Conservation (phyloP, 2,888 invertebrate genomes). For the Nephrotoma guestfalica region DNA sequence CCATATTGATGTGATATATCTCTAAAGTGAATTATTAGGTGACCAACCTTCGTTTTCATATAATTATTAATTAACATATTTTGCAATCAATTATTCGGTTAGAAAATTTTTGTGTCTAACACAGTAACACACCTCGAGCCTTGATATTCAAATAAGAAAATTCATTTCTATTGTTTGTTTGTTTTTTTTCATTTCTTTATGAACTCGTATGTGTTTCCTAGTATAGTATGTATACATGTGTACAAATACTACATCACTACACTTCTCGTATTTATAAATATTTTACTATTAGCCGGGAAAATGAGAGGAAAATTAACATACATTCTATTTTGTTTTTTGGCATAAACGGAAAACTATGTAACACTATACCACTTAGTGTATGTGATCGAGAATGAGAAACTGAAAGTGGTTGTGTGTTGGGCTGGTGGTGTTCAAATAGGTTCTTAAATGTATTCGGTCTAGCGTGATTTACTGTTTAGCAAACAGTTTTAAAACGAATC, state of each 20-base stretch:
- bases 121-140: neutral
- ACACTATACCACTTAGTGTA: neutral
- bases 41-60: neutral
- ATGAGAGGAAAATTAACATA: neutral
- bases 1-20: neutral
- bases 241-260: neutral
- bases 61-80: neutral
- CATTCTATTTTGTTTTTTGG: neutral
- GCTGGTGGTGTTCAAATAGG: neutral
- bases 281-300: neutral
- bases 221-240: neutral
- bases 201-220: neutral
- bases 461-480: neutral
- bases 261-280: neutral
- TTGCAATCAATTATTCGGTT: neutral
- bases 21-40: neutral
- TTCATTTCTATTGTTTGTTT: neutral
- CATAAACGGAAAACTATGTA: neutral
- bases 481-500: neutral
- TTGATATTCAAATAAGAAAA: neutral
- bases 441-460: neutral
- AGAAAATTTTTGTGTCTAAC: neutral
- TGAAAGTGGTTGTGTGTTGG: neutral
- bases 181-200: neutral
- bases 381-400: neutral